Conservation (phyloP, 2,113 vertebrate species). For the Toxotes chatareus region DNA sequence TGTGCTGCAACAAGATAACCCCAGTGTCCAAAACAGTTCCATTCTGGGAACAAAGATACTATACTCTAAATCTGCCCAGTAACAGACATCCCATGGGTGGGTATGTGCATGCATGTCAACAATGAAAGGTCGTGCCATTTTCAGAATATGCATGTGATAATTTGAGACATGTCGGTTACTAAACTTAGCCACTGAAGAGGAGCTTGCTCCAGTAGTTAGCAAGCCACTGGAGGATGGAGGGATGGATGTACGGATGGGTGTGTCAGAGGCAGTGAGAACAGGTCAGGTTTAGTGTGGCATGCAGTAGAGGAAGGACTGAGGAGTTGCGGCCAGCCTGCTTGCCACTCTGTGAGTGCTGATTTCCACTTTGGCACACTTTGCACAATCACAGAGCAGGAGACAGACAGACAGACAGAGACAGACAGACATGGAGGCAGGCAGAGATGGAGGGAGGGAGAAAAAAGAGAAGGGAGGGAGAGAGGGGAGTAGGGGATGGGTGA, state of each 20-base stretch:
- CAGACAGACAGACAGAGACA: slow-evolving; percentile 29
- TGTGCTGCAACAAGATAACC: slow-evolving; percentile 52
- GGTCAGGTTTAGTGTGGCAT: slow-evolving; percentile 64
- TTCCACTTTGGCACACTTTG: slow-evolving; percentile 54
- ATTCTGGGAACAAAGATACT: slow-evolving; percentile 63
- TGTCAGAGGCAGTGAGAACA: slow-evolving; percentile 60
- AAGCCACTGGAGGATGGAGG: slow-evolving; percentile 57
- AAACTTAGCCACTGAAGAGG: slow-evolving; percentile 63
- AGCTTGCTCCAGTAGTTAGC: slow-evolving; percentile 62
- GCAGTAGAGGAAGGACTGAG: slow-evolving; percentile 52
- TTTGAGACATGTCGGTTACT: slow-evolving; percentile 71
- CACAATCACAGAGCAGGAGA: slow-evolving; percentile 43
- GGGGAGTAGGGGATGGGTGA: slow-evolving; percentile 11
- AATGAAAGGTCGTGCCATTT: slow-evolving; percentile 73
- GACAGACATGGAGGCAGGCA: slow-evolving; percentile 11
- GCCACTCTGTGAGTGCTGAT: slow-evolving; percentile 51
- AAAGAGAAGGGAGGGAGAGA: not conserved
- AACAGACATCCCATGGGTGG: slow-evolving; percentile 66
- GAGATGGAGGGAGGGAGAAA: slow-evolving; percentile 39
- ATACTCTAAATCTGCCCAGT: slow-evolving; percentile 69
- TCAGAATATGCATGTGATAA: slow-evolving; percentile 68
- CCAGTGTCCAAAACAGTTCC: slow-evolving; percentile 41
- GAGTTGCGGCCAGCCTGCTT: slow-evolving; percentile 46
- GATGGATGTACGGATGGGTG: slow-evolving; percentile 57
- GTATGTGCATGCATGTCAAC: slow-evolving; percentile 66